These are phyloP conservation scores for Aphelenchoides avenae DNA, from an alignment of 1,140 invertebrate genomes.

Conservation along the genomic window DNA sequence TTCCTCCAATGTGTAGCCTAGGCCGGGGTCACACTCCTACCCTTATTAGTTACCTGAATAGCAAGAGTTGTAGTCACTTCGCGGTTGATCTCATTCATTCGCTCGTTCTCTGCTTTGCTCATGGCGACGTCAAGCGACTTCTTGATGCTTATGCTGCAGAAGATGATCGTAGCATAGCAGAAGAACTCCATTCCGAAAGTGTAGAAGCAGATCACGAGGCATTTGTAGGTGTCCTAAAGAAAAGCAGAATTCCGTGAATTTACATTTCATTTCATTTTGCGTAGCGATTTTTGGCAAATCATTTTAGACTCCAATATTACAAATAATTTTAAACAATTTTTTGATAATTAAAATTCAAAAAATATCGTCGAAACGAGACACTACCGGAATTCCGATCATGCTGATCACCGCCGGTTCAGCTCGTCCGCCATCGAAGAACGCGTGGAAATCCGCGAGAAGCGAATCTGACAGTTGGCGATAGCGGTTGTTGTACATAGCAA, in stretches of 20 bases:
- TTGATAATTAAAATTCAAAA: too few species aligned
- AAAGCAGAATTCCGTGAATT: background rate
- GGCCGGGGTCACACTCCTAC: too few species aligned
- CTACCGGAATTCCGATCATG: conserved; percentile 9
- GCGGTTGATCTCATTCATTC: conserved; percentile 1
- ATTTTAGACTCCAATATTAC: background rate
- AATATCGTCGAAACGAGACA: too few species aligned
- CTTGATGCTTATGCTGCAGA: background rate
- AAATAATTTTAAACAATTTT: background rate
- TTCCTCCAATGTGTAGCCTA: too few species aligned
- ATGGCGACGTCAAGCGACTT: background rate
- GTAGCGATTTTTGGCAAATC: background rate
- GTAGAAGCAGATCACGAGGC: background rate
- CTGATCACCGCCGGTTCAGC: conserved; percentile 4
- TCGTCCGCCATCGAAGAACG: background rate
- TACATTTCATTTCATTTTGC: background rate
- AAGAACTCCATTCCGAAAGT: conserved; percentile 1
- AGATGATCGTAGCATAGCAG: conserved; percentile 4
- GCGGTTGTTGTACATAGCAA: conserved; percentile 1
- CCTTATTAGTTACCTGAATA: conserved; percentile 12
- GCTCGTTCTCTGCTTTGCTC: background rate
- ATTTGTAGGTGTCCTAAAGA: conserved; percentile 1
- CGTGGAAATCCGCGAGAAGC: background rate
- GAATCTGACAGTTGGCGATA: background rate
- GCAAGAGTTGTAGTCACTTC: background rate